Evolutionary conservation across 2,797 vertebrate species (phyloP).

Genomic region (Zalophus californianus): DNA sequence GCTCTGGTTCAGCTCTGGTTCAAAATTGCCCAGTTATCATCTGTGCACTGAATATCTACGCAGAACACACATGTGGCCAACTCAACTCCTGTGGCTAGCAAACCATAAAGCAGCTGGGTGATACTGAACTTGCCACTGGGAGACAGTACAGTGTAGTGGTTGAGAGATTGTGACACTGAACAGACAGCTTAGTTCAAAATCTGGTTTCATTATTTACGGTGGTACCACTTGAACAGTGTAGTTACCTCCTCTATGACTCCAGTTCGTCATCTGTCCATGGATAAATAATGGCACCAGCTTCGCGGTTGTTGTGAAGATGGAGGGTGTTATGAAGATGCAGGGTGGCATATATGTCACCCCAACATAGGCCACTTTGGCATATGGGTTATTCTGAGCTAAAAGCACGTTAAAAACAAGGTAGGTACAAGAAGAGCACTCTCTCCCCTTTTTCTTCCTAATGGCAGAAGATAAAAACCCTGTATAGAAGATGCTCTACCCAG

Average conservation of each 20-base stretch:
- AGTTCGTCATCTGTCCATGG: background rate
- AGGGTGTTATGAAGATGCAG: background rate
- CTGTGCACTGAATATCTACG: background rate
- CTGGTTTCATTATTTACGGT: background rate
- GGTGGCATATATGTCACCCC: no score
- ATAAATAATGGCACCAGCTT: background rate
- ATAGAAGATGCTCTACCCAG: background rate
- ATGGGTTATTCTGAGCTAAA: background rate
- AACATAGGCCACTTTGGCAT: background rate
- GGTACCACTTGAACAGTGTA: background rate
- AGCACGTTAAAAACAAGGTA: background rate
- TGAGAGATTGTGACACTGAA: background rate
- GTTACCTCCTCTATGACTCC: background rate
- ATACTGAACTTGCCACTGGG: background rate
- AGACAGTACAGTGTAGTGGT: background rate
- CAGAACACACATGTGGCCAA: accelerated
- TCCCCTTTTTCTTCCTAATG: background rate
- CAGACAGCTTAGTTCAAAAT: background rate
- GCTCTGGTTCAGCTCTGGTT: background rate
- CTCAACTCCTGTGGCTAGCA: background rate
- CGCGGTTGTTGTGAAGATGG: background rate
- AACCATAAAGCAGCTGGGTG: background rate
- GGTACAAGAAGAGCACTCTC: background rate
- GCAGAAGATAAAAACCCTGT: background rate
- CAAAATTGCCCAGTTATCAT: background rate